phyloP scores from a whole-genome alignment of 2,113 vertebrate genomes.

The Felis chaus region DNA sequence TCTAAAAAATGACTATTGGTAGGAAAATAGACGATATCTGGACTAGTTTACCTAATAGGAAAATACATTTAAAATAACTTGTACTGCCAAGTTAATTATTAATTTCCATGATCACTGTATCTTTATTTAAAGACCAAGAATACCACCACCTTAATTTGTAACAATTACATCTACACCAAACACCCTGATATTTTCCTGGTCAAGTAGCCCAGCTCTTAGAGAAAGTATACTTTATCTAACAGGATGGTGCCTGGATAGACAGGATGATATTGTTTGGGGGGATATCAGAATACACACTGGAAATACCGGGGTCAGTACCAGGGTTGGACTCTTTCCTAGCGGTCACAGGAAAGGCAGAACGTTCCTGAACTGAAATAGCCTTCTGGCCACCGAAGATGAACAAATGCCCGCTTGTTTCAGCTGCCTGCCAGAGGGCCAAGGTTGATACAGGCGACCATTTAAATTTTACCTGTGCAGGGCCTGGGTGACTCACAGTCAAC shows the following conservation, averaged over 20 bases:
- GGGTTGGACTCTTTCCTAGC: background rate
- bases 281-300: background rate
- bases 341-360: background rate
- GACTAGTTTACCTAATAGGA: background rate
- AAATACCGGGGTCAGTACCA: background rate
- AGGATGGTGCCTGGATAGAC: background rate
- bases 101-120: background rate
- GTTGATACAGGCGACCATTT: background rate
- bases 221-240: background rate
- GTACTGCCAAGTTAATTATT: background rate
- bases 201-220: background rate
- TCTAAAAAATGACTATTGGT: conserved; percentile 1
- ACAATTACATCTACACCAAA: background rate
- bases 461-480: background rate
- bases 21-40: background rate
- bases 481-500: too few species aligned
- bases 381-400: background rate
- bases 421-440: background rate
- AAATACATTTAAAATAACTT: conserved; percentile 2
- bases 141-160: background rate
- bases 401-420: too few species aligned
- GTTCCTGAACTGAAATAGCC: background rate
- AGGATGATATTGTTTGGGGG: background rate
- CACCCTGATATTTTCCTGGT: background rate
- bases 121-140: conserved; percentile 7